Conservation (phyloP, 2,888 invertebrate genomes). For the Suillia variegata region DNA sequence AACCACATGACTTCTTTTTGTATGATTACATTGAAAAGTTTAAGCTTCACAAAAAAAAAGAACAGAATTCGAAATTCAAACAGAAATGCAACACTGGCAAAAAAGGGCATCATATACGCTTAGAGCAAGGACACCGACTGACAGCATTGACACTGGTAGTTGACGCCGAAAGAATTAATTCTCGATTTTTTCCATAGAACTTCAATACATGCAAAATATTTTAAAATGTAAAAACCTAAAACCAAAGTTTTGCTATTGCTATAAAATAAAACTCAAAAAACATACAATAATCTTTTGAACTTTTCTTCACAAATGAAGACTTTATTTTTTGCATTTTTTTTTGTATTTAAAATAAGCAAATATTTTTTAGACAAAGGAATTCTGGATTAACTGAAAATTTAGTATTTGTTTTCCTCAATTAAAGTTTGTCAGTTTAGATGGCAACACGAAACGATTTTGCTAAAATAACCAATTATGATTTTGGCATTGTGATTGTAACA, state of each 20-base stretch:
- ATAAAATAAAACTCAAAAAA: no score
- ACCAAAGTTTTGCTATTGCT: no score
- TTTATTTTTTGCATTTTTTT: neutral
- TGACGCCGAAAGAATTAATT: neutral
- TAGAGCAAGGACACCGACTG: neutral
- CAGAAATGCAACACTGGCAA: no score
- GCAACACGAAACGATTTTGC: neutral
- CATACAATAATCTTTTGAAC: neutral
- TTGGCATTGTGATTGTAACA: neutral
- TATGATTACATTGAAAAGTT: constrained; percentile 7
- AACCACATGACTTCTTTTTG: constrained; percentile 6
- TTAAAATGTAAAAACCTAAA: no score
- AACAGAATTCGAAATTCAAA: no score
- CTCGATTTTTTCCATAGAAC: constrained; percentile 7
- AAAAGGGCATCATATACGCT: neutral
- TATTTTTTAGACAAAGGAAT: no score
- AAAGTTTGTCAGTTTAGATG: no score
- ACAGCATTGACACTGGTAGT: neutral
- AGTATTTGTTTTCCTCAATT: no score
- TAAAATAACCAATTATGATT: neutral
- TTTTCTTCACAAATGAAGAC: neutral
- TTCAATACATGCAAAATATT: no score
- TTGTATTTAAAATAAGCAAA: neutral
- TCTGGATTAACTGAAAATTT: no score
- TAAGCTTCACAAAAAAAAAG: no score